Base-by-base conservation (phyloP, 1,140 invertebrate genomes). In the Magallana angulata region DNA sequence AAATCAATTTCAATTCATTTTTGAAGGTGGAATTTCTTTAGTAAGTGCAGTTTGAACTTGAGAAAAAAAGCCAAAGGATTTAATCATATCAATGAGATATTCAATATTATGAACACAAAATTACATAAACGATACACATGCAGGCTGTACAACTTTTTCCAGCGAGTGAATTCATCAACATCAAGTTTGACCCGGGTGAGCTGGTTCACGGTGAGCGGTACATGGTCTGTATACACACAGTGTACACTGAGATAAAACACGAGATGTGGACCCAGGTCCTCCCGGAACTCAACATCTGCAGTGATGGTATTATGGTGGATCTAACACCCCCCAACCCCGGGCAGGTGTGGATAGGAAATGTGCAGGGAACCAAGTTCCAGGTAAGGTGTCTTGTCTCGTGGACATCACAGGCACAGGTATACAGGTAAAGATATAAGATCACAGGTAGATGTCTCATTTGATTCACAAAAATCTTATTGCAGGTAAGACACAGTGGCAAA, bases 231-330 rank as follows among this genome's bases (percentile, higher is more conserved):
- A 84, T 91, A 18, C 85, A 89, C 76, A 90, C 91, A 14, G 84
- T 86, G 1, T 58, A 18, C 48, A 89, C 16, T 30, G 71, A 36
- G 4, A 80, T 89, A 12, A 30, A 87, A 56, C 80, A 88, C 60
- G 87, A 82, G 90, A 90, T 58, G 85, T 86, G 57, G 86, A 87
- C 80, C 85, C 81, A 59, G 82, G 88, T 7, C n/a, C 48, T 30
- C 56, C 90, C 57, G 7, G 12, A 62, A 18, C 82, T 91, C 0
- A 87, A 82, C 57, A n/a, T 71, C 12, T 91, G 91, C 68, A 91
- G 90, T 90, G 89, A 91, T 85, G 90, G 90, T 14, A 76, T 91
- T 7, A 80, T 87, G 8, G 88, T 91, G 6, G 90, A 91, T 84
- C 36, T 90, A 8, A 90, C 91, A 8, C 85, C 87, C 12, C 91